Evolutionary conservation across 2,888 invertebrate species (phyloP), one percentile per base, ranked within the genome.

Genomic region (Junonia oenone): DNA sequence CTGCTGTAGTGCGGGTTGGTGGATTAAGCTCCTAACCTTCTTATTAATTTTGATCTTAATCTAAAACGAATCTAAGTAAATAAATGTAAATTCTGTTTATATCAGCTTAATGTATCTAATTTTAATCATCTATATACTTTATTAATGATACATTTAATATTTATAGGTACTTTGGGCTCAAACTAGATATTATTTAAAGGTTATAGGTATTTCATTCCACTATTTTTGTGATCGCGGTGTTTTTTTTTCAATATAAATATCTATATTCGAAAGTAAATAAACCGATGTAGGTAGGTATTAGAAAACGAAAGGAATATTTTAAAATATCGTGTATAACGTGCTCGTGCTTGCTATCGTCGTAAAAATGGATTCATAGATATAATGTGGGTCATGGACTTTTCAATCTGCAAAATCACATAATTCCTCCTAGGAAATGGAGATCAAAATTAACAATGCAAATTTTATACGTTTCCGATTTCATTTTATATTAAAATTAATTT

Each of bases 361-460:
- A 45, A 38, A 55, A 55, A 38, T 35, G 27, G 49, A n/a, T 68
- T 76, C 71, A 72, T 73, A 75, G 48, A 65, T 58, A 59, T 61
- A 66, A 76, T 73, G 70, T 75, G 65, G 76, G 76, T 68, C 78
- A 68, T 68, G 77, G 72, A 74, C 76, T 69, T 71, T 62, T 73
- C 48, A 43, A 54, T 54, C 54, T 54, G 48, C 54, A 53, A 40
- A 31, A 35, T 31, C 47, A 47, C 40, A 43, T 19, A 40, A 54
- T 43, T 27, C 47, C 38, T 54, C 38, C 47, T 54, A 79, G 76
- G 76, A 82, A 78, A 77, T 73, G 71, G 72, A 75, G 72, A 81
- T 73, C 71, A 61, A 75, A 74, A 77, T 79, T 77, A 75, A 71
- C 67, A 79, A 75, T 78, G 74, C 71, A 69, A 81, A 80, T 72